These are phyloP conservation scores for Ailurus styani DNA, from an alignment of 2,113 vertebrate genomes.

Conservation along the genomic window DNA sequence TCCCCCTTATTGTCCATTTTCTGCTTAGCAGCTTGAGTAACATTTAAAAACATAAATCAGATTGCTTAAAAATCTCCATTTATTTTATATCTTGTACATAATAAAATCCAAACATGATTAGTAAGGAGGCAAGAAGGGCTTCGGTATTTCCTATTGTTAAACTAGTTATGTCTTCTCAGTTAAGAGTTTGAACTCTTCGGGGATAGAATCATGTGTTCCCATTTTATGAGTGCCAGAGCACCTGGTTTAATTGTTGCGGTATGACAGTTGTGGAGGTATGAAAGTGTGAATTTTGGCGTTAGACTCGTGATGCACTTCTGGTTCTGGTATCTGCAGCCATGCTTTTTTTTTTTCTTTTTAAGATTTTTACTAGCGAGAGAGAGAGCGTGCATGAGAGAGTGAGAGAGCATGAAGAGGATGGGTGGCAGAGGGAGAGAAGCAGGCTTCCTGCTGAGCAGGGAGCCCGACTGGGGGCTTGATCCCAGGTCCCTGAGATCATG, in stretches of 20 bases:
- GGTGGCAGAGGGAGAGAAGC: no score
- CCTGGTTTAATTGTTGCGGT: not conserved
- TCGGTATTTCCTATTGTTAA: not conserved
- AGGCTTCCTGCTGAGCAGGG: no score
- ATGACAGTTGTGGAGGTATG: no score
- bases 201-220: not conserved
- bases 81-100: not conserved
- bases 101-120: not conserved
- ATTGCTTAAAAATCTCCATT: not conserved
- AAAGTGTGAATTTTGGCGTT: not conserved
- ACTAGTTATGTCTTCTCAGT: not conserved
- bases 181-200: not conserved
- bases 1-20: not conserved
- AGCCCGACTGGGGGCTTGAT: no score
- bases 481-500: not conserved
- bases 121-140: not conserved
- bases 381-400: no score
- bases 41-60: not conserved
- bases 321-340: not conserved
- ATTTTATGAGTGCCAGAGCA: not conserved
- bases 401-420: no score
- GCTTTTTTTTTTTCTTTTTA: not conserved
- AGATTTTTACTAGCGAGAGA: no score
- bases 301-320: not conserved
- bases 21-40: not conserved